phyloP scores from a whole-genome alignment of 1,140 invertebrate species.

The Pissodes strobi region DNA sequence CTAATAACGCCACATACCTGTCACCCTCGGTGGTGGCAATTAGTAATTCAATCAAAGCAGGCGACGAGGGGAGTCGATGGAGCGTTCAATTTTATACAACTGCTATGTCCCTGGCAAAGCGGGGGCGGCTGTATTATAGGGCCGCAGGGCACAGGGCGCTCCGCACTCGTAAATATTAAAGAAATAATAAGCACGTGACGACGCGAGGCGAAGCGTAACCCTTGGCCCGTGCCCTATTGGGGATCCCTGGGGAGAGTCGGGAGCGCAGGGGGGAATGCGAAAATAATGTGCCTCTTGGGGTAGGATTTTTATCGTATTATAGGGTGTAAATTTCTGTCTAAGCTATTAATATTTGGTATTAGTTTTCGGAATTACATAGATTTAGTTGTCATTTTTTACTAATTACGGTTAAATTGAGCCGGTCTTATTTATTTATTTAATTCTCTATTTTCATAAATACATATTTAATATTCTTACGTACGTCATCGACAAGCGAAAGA shows the following conservation, averaged over 20 bases:
- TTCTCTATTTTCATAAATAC: too few species aligned
- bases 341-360: too few species aligned
- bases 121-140: constrained; percentile 15
- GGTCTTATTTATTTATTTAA: too few species aligned
- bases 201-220: constrained; percentile 20
- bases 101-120: too few species aligned
- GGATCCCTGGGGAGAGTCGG: neutral
- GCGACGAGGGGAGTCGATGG: neutral
- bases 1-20: neutral
- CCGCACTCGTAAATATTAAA: constrained; percentile 33
- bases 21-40: constrained; percentile 5
- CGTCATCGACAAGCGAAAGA: too few species aligned
- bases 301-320: too few species aligned
- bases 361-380: too few species aligned
- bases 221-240: constrained; percentile 16
- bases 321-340: too few species aligned
- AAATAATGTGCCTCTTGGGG: constrained; percentile 1
- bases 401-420: too few species aligned
- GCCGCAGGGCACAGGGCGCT: constrained; percentile 1
- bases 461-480: too few species aligned
- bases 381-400: too few species aligned
- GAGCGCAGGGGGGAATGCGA: neutral
- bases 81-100: constrained; percentile 14
- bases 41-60: constrained; percentile 28
- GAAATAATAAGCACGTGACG: constrained; percentile 38